Base-by-base conservation (phyloP, 2,888 invertebrate species). In the Cacoxenus indagator region DNA sequence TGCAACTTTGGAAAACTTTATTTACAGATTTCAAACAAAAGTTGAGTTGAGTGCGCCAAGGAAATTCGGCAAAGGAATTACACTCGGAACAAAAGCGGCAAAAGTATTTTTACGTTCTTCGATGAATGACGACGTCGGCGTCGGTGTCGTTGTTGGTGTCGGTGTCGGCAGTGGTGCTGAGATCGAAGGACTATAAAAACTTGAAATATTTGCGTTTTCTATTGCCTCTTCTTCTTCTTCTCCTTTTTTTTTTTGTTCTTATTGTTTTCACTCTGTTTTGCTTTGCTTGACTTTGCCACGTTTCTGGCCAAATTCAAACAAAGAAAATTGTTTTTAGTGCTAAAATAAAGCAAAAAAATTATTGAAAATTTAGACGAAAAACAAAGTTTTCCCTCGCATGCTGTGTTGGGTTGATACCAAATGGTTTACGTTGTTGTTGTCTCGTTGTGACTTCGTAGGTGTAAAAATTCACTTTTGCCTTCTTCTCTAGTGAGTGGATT, bases 1-100 rank as follows among this genome's bases (percentile, higher is more conserved):
- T 72, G 73, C 73, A 78, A 78, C 75, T 80, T 80, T 78, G 76
- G 68, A 78, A 81, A 81, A 78, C 76, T 80, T 78, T 80, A 75
- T 77, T 76, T 73, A 70, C 74, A 73, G 74, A 75, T 75, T 73
- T 70, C 72, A 64, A 71, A 71, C 67, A 70, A 71, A 68, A 76
- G 19, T 19, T 62, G 64, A 37, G 37, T 37, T 37, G 9, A 2
- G 4, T 4, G 5, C 37, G 29, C 57, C 55, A 27, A 8, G 6
- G n/a, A 57, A 57, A 29, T 57, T 57, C 27, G 8, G 57, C 27
- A 26, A 57, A 27, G 29, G 29, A 57, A 57, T 57, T 57, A 26
- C 29, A 54, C 43, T 1, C 24, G 24, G 24, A 57, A 57, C 57
- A 57, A 27, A 14, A 55, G 26, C 26, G 57, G 27, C 24, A 24